Base-by-base conservation (phyloP, 2,888 invertebrate genomes). In the Acronicta psi region DNA sequence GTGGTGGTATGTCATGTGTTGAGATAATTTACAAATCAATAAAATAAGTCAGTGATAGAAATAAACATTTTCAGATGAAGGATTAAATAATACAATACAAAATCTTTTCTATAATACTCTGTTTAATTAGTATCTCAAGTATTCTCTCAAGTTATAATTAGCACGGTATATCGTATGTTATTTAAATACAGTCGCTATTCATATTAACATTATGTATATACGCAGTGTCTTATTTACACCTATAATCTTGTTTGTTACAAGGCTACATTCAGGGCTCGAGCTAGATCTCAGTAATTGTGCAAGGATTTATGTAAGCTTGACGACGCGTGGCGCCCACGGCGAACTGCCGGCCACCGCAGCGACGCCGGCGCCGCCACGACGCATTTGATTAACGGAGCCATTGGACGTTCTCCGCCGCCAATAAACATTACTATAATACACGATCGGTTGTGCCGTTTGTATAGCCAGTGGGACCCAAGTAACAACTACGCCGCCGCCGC, bases 341-440 rank as follows among this genome's bases (percentile, higher is more conserved):
- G 10, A 36, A 17, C 55, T 31, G 34, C 40, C 41, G 55, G 34
- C 60, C 29, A 42, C 71, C 50, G 43, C 63, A 58, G 51, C 60
- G 59, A 46, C 68, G 61, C 62, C 63, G 37, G 65, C 57, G 50
- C 52, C 60, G 57, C 57, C 64, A 50, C 63, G 57, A 64, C 46
- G 62, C 61, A 73, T 77, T 77, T 80, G 82, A 81, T 81, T 75
- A 81, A 81, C 77, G 73, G 62, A 60, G 63, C 79, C 75, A 80
- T 80, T 76, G 72, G 61, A 70, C 69, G 64, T 38, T 52, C 67
- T 67, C 66, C 62, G 57, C 73, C 73, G 58, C 69, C 69, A 74
- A 81, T 81, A 80, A 75, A 77, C 77, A 72, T 63, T 57, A 62
- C 57, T 68, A 69, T 73, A 72, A 73, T 70, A 43, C 29, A 55